phyloP scores from a whole-genome alignment of 2,888 invertebrate species.

The Acrocyrtus sp. region DNA sequence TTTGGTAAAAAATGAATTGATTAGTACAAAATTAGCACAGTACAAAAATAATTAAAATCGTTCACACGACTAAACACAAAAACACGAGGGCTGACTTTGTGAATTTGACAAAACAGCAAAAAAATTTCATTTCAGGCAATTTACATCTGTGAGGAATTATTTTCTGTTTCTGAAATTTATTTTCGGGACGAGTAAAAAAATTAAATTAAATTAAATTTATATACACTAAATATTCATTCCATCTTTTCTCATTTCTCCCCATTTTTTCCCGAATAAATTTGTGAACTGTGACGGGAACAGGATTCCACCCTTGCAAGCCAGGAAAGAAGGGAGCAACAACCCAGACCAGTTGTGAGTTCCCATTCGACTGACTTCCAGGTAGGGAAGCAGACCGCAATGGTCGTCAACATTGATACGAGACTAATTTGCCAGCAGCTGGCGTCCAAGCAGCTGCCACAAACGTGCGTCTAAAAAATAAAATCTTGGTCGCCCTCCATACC shows the following conservation, averaged over 20 bases:
- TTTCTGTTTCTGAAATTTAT: no score
- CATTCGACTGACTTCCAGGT: constrained; percentile 60
- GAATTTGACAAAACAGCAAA: no score
- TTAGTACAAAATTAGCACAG: no score
- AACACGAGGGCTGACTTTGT: no score
- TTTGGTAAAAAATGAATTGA: no score
- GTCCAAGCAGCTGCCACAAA: constrained; percentile 63
- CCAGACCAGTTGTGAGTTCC: constrained; percentile 57
- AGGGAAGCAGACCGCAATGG: constrained; percentile 63
- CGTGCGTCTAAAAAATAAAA: constrained; percentile 59
- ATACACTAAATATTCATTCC: no score
- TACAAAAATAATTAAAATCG: no score
- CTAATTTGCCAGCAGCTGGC: constrained; percentile 64
- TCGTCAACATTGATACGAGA: constrained; percentile 64
- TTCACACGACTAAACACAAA: no score
- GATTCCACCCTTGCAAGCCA: constrained; percentile 14
- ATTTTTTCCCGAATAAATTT: not conserved
- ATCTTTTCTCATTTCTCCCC: not conserved
- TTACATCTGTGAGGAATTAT: no score
- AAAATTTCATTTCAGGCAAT: no score
- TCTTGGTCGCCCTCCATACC: not conserved
- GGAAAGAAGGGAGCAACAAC: constrained; percentile 52
- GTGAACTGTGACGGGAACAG: not conserved
- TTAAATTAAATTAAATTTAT: constrained; percentile 9
- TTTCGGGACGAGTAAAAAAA: no score